Evolutionary conservation across 2,113 vertebrate species (phyloP).

Genomic region (Poeciliopsis prolifica): DNA sequence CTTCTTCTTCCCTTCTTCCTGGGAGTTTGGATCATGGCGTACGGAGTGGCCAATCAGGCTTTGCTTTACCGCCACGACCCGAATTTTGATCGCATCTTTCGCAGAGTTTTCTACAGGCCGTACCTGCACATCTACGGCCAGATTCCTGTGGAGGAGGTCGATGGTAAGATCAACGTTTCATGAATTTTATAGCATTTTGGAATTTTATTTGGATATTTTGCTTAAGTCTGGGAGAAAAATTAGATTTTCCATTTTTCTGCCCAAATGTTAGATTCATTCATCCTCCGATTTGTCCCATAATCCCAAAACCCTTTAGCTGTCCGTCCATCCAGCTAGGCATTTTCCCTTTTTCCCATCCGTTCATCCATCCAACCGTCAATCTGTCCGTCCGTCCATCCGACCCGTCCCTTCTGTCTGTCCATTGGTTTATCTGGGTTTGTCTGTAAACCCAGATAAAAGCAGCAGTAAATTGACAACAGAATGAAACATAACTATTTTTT

Average conservation of each 20-base stretch:
- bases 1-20: constrained; percentile 94
- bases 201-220: background rate
- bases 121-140: constrained; percentile 93
- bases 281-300: no score
- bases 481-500: background rate
- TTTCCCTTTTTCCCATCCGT: no score
- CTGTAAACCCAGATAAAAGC: background rate
- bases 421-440: background rate
- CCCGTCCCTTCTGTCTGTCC: no score
- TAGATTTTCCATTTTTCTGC: no score
- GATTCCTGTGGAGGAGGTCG: constrained; percentile 88
- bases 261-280: no score
- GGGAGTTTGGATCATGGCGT: constrained; percentile 87
- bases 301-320: no score
- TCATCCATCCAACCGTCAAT: no score
- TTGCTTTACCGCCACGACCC: constrained; percentile 83
- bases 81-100: constrained; percentile 77
- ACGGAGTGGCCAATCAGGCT: constrained; percentile 90
- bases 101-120: constrained; percentile 88
- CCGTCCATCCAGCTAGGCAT: no score
- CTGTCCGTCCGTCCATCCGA: no score
- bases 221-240: background rate
- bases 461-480: background rate
- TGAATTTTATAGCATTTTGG: background rate
- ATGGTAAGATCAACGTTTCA: constrained; percentile 74